These are phyloP conservation scores for Tetragnatha versicolor DNA, from an alignment of 1,140 invertebrate species.

Conservation along the genomic window DNA sequence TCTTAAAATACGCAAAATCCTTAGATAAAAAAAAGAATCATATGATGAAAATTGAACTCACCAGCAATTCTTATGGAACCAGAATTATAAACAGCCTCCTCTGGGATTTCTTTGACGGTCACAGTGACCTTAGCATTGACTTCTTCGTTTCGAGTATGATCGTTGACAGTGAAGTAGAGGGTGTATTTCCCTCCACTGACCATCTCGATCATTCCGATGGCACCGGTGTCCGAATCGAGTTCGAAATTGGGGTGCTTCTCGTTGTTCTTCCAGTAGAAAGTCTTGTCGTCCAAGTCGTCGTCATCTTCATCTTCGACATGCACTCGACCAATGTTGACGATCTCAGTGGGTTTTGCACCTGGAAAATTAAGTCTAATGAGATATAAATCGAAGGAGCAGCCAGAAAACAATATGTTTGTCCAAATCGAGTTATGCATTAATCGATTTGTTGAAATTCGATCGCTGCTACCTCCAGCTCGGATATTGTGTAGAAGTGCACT, in stretches of 20 bases:
- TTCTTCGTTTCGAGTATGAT: slow-evolving; percentile 91
- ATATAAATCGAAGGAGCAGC: too few relatives aligned
- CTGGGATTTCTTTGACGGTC: slow-evolving; percentile 89
- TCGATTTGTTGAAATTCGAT: too few relatives aligned
- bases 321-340: slow-evolving; percentile 84
- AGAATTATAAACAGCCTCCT: slow-evolving; percentile 93
- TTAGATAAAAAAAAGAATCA: slow-evolving; percentile 6
- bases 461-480: too few relatives aligned
- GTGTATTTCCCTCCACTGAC: slow-evolving; percentile 83
- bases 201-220: slow-evolving; percentile 92
- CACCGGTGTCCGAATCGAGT: slow-evolving; percentile 88
- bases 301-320: slow-evolving; percentile 97
- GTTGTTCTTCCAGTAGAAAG: slow-evolving; percentile 88
- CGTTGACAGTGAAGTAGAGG: slow-evolving; percentile 90
- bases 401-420: too few relatives aligned
- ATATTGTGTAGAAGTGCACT: too few relatives aligned
- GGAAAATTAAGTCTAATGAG: neutral
- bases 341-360: slow-evolving; percentile 79
- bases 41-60: slow-evolving; percentile 37
- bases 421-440: too few relatives aligned
- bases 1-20: too few relatives aligned
- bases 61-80: slow-evolving; percentile 89
- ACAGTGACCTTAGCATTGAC: slow-evolving; percentile 92
- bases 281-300: slow-evolving; percentile 96
- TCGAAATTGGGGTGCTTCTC: slow-evolving; percentile 78